Percentiles rank a stretch among this genome's conserved stretches.
Conservation (phyloP, 2,888 invertebrate species). For the Drosophila kuntzei region DNA sequence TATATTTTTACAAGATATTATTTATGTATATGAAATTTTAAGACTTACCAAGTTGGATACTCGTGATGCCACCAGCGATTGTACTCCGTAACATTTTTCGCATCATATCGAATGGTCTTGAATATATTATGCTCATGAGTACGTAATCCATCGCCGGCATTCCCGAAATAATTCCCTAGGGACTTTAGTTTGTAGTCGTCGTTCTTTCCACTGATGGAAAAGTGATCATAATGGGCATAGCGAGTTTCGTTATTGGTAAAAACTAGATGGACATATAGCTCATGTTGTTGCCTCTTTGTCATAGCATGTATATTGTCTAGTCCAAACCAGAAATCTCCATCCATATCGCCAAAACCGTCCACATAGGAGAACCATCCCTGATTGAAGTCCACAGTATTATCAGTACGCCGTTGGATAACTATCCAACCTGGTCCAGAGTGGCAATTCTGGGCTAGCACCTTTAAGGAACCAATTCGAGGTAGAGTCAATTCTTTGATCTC, state of each 20-base stretch:
- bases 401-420: conserved; percentile 40
- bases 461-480: conserved; percentile 25
- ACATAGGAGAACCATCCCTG: conserved; percentile 35
- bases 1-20: not conserved
- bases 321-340: conserved; percentile 39
- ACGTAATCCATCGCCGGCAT: conserved; percentile 41
- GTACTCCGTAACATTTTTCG: conserved; percentile 9
- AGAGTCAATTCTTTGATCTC: conserved; percentile 19
- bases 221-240: conserved; percentile 39
- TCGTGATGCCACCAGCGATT: conserved; percentile 45
- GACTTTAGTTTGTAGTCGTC: conserved; percentile 35
- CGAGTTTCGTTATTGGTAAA: conserved; percentile 32
- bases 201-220: conserved; percentile 32
- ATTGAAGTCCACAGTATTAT: conserved; percentile 20
- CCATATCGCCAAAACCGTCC: conserved; percentile 36
- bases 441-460: conserved; percentile 10
- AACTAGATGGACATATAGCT: conserved; percentile 39
- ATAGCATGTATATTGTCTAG: conserved; percentile 37
- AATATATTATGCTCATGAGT: conserved; percentile 32
- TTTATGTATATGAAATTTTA: not conserved
- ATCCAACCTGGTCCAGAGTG: conserved; percentile 30
- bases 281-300: conserved; percentile 34
- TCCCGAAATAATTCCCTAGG: conserved; percentile 31
- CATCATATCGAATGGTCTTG: conserved; percentile 20
- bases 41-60: conserved; percentile 32